Percentiles rank a stretch among this genome's conserved stretches.
Conservation (phyloP, 2,888 invertebrate genomes). For the Cosmia pyralina region DNA sequence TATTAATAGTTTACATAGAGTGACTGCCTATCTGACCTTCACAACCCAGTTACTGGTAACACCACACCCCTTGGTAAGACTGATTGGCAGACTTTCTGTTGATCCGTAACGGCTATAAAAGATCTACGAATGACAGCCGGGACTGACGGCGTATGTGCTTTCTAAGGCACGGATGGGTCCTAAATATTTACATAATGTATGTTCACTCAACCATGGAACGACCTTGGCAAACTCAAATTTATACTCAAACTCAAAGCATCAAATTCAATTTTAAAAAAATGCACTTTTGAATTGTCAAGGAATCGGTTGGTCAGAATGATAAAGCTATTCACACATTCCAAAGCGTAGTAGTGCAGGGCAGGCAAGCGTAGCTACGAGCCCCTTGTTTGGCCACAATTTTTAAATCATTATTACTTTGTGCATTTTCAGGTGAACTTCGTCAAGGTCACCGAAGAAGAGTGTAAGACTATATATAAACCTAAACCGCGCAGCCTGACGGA, state of each 20-base stretch:
- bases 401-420: neutral
- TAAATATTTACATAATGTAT: neutral
- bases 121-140: neutral
- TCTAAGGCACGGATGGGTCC: neutral
- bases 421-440: conserved; percentile 34
- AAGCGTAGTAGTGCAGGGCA: neutral
- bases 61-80: no score
- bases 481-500: no score
- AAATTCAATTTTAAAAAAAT: no score
- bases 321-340: neutral
- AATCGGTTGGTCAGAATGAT: no score
- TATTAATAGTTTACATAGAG: no score
- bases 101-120: neutral
- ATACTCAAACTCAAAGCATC: no score
- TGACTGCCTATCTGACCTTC: no score
- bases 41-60: no score
- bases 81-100: no score
- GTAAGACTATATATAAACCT: no score
- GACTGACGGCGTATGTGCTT: neutral
- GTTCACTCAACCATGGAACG: neutral
- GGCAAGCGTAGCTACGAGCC: neutral
- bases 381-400: neutral
- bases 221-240: neutral
- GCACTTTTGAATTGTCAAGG: no score
- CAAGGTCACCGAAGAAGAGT: no score